Evolutionary conservation across 2,888 invertebrate genomes (phyloP).

Genomic region (Eupithecia centaureata): DNA sequence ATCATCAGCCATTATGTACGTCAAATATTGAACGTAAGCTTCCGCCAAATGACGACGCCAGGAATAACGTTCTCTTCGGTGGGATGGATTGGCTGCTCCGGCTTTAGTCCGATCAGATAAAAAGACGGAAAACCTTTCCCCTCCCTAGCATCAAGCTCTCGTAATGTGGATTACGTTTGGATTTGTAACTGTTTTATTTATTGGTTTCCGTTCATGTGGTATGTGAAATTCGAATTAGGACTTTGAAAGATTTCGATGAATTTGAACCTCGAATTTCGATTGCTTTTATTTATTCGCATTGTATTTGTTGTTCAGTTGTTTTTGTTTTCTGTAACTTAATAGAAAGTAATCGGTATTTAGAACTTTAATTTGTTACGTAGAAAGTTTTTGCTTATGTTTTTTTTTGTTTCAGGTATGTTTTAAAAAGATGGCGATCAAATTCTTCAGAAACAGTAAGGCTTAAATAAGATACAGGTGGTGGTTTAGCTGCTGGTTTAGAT

Average conservation of each 20-base stretch:
- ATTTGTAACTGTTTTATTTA: conserved; percentile 43
- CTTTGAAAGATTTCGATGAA: conserved; percentile 19
- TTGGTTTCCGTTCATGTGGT: conserved; percentile 39
- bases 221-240: conserved; percentile 27
- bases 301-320: neutral
- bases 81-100: neutral
- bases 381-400: neutral
- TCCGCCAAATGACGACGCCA: too few species aligned
- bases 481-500: neutral
- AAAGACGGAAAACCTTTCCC: conserved; percentile 16
- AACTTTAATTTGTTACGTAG: neutral
- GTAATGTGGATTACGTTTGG: conserved; percentile 40
- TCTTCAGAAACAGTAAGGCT: neutral
- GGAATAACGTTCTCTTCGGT: too few species aligned
- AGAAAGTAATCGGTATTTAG: neutral
- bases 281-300: neutral
- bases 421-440: neutral
- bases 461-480: neutral
- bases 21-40: too few species aligned
- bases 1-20: too few species aligned
- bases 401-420: conserved; percentile 26
- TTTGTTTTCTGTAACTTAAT: neutral
- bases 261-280: conserved; percentile 9
- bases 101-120: neutral
- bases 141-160: conserved; percentile 36